Conservation (phyloP, 2,113 vertebrate genomes). For the Galeopterus variegatus region DNA sequence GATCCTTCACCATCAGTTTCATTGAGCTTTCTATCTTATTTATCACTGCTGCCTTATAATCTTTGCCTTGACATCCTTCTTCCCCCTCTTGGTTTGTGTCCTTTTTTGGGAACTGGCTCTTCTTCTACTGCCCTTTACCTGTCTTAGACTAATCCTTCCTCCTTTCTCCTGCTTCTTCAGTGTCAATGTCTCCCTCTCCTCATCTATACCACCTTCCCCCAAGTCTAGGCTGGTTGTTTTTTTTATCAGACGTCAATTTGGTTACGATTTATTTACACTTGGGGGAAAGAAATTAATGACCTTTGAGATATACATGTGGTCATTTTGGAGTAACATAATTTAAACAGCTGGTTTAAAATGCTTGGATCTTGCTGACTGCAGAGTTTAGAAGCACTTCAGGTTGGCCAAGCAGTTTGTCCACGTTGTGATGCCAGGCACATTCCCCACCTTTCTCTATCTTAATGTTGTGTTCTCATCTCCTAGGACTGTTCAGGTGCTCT, state of each 20-base stretch:
- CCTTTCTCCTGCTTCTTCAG: neutral
- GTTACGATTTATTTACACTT: constrained; percentile 4
- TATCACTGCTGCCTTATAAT: neutral
- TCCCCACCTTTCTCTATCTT: neutral
- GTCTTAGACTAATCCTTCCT: neutral
- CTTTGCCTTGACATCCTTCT: neutral
- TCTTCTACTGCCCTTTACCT: neutral
- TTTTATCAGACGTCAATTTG: neutral
- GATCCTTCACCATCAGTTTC: neutral
- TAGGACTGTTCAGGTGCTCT: neutral
- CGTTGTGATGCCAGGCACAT: neutral
- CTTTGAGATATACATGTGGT: neutral
- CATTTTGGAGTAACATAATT: neutral
- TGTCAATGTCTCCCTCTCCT: neutral
- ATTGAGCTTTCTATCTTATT: neutral
- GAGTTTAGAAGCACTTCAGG: neutral
- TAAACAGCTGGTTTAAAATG: neutral
- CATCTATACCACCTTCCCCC: neutral
- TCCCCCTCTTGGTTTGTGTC: neutral
- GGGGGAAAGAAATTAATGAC: neutral
- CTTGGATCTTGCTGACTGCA: neutral
- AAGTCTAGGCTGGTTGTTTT: neutral
- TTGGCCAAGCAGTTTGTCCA: neutral
- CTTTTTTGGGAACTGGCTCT: neutral
- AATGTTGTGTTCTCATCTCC: neutral